Conservation (phyloP, 64 coral and sea anemone genomes). For the Stylophora pistillata region DNA sequence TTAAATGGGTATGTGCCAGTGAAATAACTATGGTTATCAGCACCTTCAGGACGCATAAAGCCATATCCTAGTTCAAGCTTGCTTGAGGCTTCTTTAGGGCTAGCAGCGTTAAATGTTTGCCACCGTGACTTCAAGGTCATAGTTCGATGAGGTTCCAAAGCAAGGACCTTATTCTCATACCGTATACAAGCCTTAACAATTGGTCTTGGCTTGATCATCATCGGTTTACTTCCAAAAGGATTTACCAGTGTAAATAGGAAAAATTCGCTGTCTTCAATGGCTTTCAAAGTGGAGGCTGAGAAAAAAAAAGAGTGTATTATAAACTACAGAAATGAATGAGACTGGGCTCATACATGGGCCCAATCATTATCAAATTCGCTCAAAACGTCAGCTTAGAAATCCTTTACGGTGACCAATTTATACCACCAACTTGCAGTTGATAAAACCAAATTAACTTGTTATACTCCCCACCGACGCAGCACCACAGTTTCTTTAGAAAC, state of each 20-base stretch:
- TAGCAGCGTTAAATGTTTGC: too few species aligned
- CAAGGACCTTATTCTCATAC: background rate
- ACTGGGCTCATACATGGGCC: too few species aligned
- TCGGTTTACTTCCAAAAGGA: constrained; percentile 20
- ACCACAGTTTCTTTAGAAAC: too few species aligned
- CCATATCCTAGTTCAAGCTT: constrained; percentile 4
- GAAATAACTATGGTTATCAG: background rate
- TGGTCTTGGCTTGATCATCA: background rate
- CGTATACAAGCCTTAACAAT: background rate
- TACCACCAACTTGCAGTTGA: too few species aligned
- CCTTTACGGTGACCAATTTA: too few species aligned
- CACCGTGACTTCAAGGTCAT: background rate
- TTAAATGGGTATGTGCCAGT: background rate
- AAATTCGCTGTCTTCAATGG: constrained; percentile 9
- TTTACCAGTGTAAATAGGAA: constrained; percentile 52
- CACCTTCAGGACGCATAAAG: constrained; percentile 1
- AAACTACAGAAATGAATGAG: too few species aligned
- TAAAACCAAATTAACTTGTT: too few species aligned
- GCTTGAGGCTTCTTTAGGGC: too few species aligned
- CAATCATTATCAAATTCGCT: too few species aligned
- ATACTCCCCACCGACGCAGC: too few species aligned
- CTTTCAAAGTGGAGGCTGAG: background rate
- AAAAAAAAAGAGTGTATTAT: background rate
- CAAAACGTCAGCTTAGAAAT: too few species aligned
- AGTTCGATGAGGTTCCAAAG: constrained; percentile 6